Base-by-base conservation (phyloP, 1,140 invertebrate genomes). In the Linepithema humile region DNA sequence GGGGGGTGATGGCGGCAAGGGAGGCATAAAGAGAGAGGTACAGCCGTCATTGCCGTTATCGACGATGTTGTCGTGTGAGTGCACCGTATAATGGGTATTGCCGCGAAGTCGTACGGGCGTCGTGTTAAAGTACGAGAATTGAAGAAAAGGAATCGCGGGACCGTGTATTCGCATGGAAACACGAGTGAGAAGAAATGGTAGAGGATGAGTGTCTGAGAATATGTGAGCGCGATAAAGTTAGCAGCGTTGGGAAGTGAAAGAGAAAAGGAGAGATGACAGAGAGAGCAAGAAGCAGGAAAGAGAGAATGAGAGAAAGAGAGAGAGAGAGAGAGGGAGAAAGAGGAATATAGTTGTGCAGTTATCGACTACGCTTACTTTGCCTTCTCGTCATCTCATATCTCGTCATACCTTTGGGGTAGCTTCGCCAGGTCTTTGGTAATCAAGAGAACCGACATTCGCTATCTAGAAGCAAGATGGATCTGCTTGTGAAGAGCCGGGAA, bases 331-430 rank as follows among this genome's bases (percentile, higher is more conserved):
- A 67, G 40, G 75, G 55, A 83, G 45, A 78, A 48, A 26, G 40
- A 50, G 53, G 43, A 65, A 5, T 15, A 9, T 23, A 82, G 26
- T 59, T 6, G 45, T 32, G 23, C 20, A 29, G 17, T 40, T 72
- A 88, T 88, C 77, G 86, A 88, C 75, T 70, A 87, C 70, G 70
- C 55, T 87, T 78, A 64, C 75, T 88, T 88, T 48, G 57, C 70
- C 53, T 59, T 82, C 48, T 82, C 43, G 59, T 69, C 50, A 9
- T 82, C 35, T 35, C 43, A 57, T 43, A 38, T 85, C 29, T 59
- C 60, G 40, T 67, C 38, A 29, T 59, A 62, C 84, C 77, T 75
- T 89, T 26, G 17, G 65, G 26, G 15, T 57, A 84, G 45, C 45
- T 45, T 67, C 45, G 82, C 69, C 50, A 53, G 65, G 40, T 82